A percentile compares a stretch with the other conserved stretches of the same genome.
Conservation (phyloP, 2,113 vertebrate species). For the Macheiramphus alcinus region DNA sequence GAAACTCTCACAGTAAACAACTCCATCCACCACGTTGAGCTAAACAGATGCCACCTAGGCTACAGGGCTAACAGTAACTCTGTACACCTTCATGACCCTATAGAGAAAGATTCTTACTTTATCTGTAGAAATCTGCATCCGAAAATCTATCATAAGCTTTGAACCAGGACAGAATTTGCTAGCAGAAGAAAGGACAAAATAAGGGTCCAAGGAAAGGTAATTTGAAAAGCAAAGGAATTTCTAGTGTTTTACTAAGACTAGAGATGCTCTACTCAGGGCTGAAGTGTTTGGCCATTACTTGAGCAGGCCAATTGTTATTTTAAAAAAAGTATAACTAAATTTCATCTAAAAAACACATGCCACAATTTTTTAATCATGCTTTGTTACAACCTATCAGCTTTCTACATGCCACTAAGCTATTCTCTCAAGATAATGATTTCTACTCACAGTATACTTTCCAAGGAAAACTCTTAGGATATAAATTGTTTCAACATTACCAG, state of each 20-base stretch:
- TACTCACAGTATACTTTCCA: background rate
- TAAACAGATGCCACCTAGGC: background rate
- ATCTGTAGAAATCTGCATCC: background rate
- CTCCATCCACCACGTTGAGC: fast-evolving
- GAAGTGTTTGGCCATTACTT: background rate
- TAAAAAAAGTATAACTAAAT: background rate
- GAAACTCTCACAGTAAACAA: background rate
- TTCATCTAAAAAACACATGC: background rate
- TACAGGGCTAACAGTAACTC: background rate
- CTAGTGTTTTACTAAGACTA: background rate
- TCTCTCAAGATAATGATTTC: background rate
- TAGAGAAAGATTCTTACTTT: background rate
- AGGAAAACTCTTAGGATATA: background rate
- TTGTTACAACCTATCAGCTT: background rate
- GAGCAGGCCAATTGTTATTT: background rate
- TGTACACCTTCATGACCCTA: background rate
- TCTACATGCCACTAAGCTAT: background rate
- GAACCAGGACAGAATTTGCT: background rate
- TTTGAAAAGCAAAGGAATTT: background rate
- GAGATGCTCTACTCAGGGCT: background rate
- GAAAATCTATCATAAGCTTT: background rate
- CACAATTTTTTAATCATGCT: background rate
- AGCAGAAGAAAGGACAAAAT: background rate
- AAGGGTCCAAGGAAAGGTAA: background rate
- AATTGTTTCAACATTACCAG: background rate